phyloP scores from a whole-genome alignment of 2,797 vertebrate species.

The Acrossocheilus wenchowensis region DNA sequence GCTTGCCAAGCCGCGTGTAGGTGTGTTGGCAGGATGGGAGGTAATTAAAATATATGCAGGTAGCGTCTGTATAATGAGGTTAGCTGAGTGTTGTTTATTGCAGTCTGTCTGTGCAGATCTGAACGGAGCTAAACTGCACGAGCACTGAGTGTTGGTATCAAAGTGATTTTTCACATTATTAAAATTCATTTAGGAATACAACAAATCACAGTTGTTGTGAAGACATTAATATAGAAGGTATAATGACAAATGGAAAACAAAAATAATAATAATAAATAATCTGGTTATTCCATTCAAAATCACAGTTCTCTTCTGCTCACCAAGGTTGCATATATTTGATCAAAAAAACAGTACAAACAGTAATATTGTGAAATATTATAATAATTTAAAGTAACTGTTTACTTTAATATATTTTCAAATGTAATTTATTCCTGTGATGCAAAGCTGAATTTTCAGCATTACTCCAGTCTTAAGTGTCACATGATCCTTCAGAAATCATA shows the following conservation, averaged over 20 bases:
- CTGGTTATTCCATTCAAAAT: no score
- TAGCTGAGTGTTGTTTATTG: constrained; percentile 37
- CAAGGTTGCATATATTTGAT: no score
- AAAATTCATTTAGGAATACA: neutral
- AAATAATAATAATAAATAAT: neutral
- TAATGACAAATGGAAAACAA: neutral
- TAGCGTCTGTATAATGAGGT: constrained; percentile 39
- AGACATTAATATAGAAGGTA: neutral
- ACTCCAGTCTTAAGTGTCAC: no score
- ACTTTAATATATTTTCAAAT: no score
- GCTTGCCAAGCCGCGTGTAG: constrained; percentile 4
- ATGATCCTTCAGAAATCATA: no score
- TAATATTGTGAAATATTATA: neutral
- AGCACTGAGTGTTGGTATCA: neutral
- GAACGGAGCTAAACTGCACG: neutral
- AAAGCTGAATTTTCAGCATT: no score
- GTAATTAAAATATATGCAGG: constrained; percentile 45
- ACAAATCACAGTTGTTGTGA: neutral
- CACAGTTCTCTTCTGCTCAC: no score
- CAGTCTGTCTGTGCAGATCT: constrained; percentile 14
- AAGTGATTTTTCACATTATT: neutral
- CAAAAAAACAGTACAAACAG: no score
- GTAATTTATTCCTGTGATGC: no score
- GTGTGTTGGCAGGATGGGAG: constrained; percentile 44
- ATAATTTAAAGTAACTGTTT: no score